Percentiles rank a stretch among this genome's conserved stretches.
Conservation (phyloP, 1,140 invertebrate genomes). For the Chelonus insularis region DNA sequence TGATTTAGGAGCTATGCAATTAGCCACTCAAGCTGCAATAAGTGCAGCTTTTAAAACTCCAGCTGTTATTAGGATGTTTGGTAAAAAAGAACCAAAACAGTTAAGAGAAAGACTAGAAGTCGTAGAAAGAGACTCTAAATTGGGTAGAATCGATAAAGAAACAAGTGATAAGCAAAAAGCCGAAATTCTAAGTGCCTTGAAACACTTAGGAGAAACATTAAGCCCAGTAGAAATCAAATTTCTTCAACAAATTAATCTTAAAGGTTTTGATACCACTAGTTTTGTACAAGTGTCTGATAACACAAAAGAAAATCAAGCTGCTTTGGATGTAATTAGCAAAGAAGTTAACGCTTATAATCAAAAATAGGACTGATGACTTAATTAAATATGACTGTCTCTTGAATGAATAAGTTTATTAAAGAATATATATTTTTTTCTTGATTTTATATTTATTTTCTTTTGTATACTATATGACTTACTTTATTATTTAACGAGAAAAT, state of each 20-base stretch:
- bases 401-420: too few species aligned
- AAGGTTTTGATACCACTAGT: constrained; percentile 50
- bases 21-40: constrained; percentile 77
- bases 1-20: constrained; percentile 67
- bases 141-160: constrained; percentile 58
- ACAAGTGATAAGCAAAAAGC: constrained; percentile 50
- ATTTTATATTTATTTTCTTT: too few species aligned
- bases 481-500: too few species aligned
- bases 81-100: constrained; percentile 72
- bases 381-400: too few species aligned
- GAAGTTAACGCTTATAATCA: constrained; percentile 40
- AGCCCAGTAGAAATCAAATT: constrained; percentile 64
- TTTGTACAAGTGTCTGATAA: constrained; percentile 64
- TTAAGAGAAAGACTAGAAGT: constrained; percentile 66
- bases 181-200: constrained; percentile 71
- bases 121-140: constrained; percentile 62
- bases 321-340: constrained; percentile 39
- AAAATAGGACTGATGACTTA: constrained; percentile 8
- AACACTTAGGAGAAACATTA: constrained; percentile 71
- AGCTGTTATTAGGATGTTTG: constrained; percentile 77
- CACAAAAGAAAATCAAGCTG: constrained; percentile 50
- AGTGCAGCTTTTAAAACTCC: constrained; percentile 78
- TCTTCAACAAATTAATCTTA: constrained; percentile 62
- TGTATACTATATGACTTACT: too few species aligned
- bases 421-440: too few species aligned